Evolutionary conservation across 2,113 vertebrate species (phyloP), one percentile per base, ranked within the genome.

Genomic region (Psophia crepitans): DNA sequence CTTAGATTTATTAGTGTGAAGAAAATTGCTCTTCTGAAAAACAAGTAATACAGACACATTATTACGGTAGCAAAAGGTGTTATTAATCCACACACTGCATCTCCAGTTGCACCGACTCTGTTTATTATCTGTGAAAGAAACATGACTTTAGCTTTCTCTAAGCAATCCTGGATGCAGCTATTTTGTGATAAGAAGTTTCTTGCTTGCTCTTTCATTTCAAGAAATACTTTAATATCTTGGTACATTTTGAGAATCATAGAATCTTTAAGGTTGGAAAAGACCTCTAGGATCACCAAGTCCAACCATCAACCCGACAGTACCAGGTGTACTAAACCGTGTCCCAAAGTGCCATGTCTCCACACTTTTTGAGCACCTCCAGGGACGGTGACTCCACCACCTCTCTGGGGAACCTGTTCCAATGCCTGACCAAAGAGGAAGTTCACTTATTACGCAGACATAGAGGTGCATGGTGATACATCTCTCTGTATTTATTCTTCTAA

Each of bases 1-100:
- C 87, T 89, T 95, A 77, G 69, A 97, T 94, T 98, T 98, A 96
- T 96, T 83, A 68, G 60, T 65, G 65, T 93, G 44, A 69, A 94
- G 85, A 92, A 95, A 96, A 97, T 82, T 85, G 58, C 46, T 96
- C 30, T 87, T 96, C 71, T 96, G 87, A 93, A 97, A 87, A 95
- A 83, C 77, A 54, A 85, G 90, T 84, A 85, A 93, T 87, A 66
- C 27, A 91, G 65, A 84, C 23, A 91, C 53, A 74, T 86, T 94
- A 92, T 96, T 97, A 80, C 32, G 70, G 53, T 71, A 90, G 85
- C 69, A 95, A 94, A 82, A 69, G 81, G 27, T 83, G 70, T 68
- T 77, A 90, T 96, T 94, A 94, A 97, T 95, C 66, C 82, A 68
- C 23, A 60, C 44, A 60, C 56, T 92, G 81, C 26, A 43, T 83